Percentiles rank a stretch among this genome's conserved stretches.
phyloP scores from a whole-genome alignment of 2,888 invertebrate species.

The Fabriciana adippe region DNA sequence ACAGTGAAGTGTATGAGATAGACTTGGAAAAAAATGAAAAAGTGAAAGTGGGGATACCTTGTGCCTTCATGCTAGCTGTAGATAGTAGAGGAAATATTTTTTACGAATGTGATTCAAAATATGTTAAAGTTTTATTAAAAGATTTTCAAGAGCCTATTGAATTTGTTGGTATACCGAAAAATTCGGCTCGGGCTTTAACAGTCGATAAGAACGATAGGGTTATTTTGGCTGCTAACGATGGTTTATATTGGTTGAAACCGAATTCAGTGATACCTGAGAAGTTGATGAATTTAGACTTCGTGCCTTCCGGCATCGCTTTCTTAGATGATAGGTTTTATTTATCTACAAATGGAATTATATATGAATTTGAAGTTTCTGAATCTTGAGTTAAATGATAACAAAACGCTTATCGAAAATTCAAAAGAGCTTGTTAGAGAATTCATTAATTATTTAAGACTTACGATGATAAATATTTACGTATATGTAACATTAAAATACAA shows the following conservation, averaged over 20 bases:
- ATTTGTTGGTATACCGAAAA: conserved; percentile 68
- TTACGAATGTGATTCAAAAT: conserved; percentile 75
- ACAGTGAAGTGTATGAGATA: conserved; percentile 64
- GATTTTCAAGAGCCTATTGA: conserved; percentile 72
- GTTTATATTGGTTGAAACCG: conserved; percentile 62
- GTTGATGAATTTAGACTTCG: conserved; percentile 67
- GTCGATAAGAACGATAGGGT: conserved; percentile 55
- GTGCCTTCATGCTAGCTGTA: conserved; percentile 70
- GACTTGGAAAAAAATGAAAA: conserved; percentile 64
- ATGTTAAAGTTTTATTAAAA: conserved; percentile 68
- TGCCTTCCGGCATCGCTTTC: conserved; percentile 66
- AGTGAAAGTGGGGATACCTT: conserved; percentile 59
- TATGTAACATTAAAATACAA: too few species aligned
- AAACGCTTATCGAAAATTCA: neutral
- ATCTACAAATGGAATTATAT: conserved; percentile 65
- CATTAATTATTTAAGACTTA: too few species aligned
- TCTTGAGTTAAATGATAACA: neutral
- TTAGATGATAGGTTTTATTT: conserved; percentile 57
- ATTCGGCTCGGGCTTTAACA: conserved; percentile 65
- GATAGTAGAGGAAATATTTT: conserved; percentile 65
- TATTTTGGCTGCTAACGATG: conserved; percentile 69
- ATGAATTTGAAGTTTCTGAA: conserved; percentile 48
- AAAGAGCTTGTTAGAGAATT: neutral
- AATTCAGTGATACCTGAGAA: conserved; percentile 69
- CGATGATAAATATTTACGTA: too few species aligned